Evolutionary conservation across 2,113 vertebrate genomes (phyloP).

Genomic region (Mus spicilegus): DNA sequence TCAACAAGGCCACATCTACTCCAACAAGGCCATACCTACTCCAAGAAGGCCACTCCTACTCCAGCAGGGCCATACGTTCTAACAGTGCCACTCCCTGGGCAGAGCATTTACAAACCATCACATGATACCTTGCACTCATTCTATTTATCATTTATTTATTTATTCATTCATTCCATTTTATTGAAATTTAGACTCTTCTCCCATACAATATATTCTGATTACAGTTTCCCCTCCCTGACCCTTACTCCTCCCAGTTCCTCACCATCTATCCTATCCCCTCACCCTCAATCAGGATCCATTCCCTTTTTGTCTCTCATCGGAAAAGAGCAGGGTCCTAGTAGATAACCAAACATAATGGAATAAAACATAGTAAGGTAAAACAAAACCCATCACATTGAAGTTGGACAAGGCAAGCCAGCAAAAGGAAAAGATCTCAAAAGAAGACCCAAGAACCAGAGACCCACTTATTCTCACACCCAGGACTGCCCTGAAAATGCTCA

Average conservation of each 20-base stretch:
- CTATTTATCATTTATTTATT: neutral
- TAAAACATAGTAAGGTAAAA: neutral
- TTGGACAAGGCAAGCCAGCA: neutral
- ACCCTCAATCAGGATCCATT: neutral
- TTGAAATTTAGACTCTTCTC: neutral
- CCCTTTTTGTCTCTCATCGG: neutral
- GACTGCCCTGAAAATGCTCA: neutral
- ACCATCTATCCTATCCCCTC: fast-evolving
- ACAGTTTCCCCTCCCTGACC: neutral
- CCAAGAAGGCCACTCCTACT: too few relatives aligned
- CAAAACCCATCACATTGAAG: neutral
- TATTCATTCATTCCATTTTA: neutral
- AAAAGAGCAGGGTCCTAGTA: neutral
- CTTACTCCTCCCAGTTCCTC: neutral
- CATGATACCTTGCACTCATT: neutral
- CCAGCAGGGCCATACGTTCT: too few relatives aligned
- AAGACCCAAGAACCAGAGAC: neutral
- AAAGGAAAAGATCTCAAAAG: neutral
- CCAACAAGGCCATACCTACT: too few relatives aligned
- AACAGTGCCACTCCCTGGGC: too few relatives aligned
- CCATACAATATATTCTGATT: neutral
- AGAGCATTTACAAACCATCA: too few relatives aligned
- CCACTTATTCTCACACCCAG: neutral
- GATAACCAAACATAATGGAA: neutral
- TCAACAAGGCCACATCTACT: too few relatives aligned